These are phyloP conservation scores for Furcula furcula DNA, from an alignment of 2,888 invertebrate species.

Conservation along the genomic window DNA sequence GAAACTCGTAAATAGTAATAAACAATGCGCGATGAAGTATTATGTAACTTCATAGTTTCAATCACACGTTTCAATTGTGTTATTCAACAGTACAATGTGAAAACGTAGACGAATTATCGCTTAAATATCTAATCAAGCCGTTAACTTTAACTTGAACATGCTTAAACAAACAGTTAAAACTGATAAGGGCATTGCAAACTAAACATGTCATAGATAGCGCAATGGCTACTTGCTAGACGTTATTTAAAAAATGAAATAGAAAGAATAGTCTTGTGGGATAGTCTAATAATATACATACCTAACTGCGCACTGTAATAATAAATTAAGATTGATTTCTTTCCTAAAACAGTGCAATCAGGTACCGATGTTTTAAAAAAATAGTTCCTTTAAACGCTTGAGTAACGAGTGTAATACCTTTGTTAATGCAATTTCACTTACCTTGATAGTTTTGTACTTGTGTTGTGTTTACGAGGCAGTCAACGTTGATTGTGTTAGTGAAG, in stretches of 20 bases:
- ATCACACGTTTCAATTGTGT: too few species aligned
- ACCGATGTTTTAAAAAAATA: slow-evolving; percentile 23
- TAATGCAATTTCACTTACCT: slow-evolving; percentile 12
- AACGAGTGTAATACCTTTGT: slow-evolving; percentile 11
- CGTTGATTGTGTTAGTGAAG: neutral
- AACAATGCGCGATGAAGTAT: too few species aligned
- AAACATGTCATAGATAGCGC: slow-evolving; percentile 23
- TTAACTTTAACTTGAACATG: slow-evolving; percentile 33
- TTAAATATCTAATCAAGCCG: slow-evolving; percentile 46
- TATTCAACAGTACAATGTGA: too few species aligned
- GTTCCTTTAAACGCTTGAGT: slow-evolving; percentile 23
- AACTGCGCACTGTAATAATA: neutral
- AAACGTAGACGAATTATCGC: too few species aligned
- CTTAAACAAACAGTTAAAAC: slow-evolving; percentile 38
- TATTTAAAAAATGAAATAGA: too few species aligned
- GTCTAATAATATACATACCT: neutral
- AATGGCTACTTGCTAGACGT: too few species aligned
- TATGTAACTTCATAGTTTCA: too few species aligned
- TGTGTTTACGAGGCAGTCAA: neutral
- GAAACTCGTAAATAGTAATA: too few species aligned
- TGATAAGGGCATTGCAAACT: slow-evolving; percentile 32
- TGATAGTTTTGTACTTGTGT: neutral
- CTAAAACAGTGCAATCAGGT: neutral
- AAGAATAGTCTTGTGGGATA: too few species aligned
- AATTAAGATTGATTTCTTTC: neutral